Base-by-base conservation (phyloP, 1,140 invertebrate genomes). In the Ruditapes philippinarum region DNA sequence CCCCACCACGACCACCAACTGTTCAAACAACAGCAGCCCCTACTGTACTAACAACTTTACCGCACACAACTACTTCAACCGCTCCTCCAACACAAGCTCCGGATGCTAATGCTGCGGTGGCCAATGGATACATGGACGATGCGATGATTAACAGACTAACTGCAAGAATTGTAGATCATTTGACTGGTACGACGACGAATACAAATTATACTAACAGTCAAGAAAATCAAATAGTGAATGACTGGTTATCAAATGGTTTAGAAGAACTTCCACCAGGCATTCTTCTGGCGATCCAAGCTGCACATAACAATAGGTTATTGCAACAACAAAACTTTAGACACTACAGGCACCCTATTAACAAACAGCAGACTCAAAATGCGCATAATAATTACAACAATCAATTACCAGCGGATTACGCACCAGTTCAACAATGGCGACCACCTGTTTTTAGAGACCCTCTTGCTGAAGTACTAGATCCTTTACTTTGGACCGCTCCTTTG, bases 41-140 rank as follows among this genome's bases (percentile, higher is more conserved):
- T 5, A 7, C 25, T 17, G 9, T 49, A 54, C 9, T 49, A 51
- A 51, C 49, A 14, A 88, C 74, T 1, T 28, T 54, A 33, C 3
- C 42, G 7, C 28, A 74, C 45, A 42, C 74, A 42, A 62, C 84
- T 38, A 60, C 83, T 25, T 11, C 84, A 62, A 11, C 60, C 2
- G 17, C 79, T 22, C 31, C 62, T 1, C 22, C 45, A 11, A 31
- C 62, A 83, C 28, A 17, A 3, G n/a, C 60, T 11, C 28, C 62
- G 4, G 7, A 31, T 22, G n/a, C 38, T 25, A 42, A 38, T 19
- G 25, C 51, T 25, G 73, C 0, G 1, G 7, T 38, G 38, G 40
- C 9, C 11, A 74, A 74, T 74, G 70, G 70, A n/a, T n/a, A 74
- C 1, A 74, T 74, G 12, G 40, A 49, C n/a, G 74, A 78, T 4